Evolutionary conservation across 1,140 invertebrate genomes (phyloP).

Genomic region (Bombus confusus): DNA sequence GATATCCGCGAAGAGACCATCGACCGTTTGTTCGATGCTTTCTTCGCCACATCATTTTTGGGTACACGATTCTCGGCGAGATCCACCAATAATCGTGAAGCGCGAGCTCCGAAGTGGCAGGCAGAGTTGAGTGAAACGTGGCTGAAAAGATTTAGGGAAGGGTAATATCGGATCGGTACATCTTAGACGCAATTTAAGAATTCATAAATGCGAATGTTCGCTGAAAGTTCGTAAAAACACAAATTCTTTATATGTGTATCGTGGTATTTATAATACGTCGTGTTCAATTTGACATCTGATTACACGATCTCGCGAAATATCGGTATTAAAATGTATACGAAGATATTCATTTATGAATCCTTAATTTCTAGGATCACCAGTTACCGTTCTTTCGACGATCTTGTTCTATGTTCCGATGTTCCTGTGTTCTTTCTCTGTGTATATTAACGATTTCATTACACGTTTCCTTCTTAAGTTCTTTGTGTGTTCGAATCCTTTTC

Average conservation of each 20-base stretch:
- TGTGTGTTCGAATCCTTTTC: too few relatives aligned
- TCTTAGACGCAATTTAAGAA: too few relatives aligned
- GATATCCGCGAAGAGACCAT: background rate
- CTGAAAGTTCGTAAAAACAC: too few relatives aligned
- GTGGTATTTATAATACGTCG: too few relatives aligned
- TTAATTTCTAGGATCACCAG: background rate
- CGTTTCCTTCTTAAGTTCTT: too few relatives aligned
- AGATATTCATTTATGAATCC: background rate
- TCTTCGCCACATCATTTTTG: background rate
- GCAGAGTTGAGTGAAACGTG: slow-evolving; percentile 19
- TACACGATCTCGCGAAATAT: too few relatives aligned
- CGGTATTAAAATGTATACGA: background rate
- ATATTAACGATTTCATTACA: background rate
- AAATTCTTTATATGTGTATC: too few relatives aligned
- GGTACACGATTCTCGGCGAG: background rate
- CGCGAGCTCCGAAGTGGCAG: background rate
- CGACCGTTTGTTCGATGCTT: background rate
- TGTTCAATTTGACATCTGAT: too few relatives aligned
- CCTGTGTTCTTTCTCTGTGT: background rate
- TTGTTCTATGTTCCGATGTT: background rate
- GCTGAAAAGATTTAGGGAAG: too few relatives aligned
- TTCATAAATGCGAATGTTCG: too few relatives aligned
- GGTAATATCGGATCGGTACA: too few relatives aligned
- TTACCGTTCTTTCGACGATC: background rate
- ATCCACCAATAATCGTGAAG: background rate